Percentiles rank a stretch among this genome's conserved stretches.
phyloP scores from a whole-genome alignment of 2,113 vertebrate species.

The Tympanuchus pallidicinctus region DNA sequence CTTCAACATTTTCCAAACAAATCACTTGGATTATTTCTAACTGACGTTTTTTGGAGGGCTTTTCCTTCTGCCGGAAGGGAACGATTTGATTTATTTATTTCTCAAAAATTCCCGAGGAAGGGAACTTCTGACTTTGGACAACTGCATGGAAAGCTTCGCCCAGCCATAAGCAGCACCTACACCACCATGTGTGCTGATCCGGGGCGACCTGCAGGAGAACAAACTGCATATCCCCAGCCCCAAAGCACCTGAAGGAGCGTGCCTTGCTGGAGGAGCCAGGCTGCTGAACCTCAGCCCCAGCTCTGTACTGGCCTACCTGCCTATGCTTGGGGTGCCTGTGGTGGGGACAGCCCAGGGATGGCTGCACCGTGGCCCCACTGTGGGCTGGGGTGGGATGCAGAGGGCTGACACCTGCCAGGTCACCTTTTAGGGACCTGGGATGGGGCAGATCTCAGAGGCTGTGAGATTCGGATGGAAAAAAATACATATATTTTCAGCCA shows the following conservation, averaged over 20 bases:
- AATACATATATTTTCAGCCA: neutral
- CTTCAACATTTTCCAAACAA: slow-evolving; percentile 57
- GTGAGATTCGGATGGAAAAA: slow-evolving; percentile 3
- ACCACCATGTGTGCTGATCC: no score
- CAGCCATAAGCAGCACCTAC: neutral
- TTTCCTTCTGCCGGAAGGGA: slow-evolving; percentile 26
- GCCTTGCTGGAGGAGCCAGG: neutral
- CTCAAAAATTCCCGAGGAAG: neutral
- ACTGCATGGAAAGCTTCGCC: neutral
- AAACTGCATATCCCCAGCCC: neutral
- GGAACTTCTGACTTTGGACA: neutral
- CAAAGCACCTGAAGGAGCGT: neutral
- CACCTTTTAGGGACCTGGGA: neutral
- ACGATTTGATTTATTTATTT: neutral
- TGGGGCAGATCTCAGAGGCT: neutral
- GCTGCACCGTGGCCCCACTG: neutral
- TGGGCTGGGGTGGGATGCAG: no score
- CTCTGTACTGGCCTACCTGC: fast-evolving
- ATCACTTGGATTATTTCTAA: slow-evolving; percentile 51
- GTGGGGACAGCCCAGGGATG: neutral
- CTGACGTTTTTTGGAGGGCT: slow-evolving; percentile 35
- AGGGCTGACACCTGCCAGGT: neutral
- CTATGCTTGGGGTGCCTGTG: neutral
- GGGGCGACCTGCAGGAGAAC: neutral
- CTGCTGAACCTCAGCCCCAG: fast-evolving